Base-by-base conservation (phyloP, 1,140 invertebrate species). In the Colletes gigas region DNA sequence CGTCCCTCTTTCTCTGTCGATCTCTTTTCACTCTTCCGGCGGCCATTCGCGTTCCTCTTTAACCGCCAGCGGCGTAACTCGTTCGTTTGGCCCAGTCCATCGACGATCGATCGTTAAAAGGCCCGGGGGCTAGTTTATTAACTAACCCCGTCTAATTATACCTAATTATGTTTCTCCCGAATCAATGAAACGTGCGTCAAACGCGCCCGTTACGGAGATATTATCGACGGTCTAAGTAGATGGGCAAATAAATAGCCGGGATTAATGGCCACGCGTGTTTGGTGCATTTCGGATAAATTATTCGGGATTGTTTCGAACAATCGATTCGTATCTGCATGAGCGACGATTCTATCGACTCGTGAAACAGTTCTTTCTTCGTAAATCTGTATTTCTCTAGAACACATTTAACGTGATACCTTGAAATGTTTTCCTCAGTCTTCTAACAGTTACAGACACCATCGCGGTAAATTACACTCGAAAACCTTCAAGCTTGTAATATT, bases 31-130 rank as follows among this genome's bases (percentile, higher is more conserved):
- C 10, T 6, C 55, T 73, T 52, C 55, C 41, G n/a, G 14, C 59
- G 39, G 41, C 44, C 41, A 9, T 17, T 19, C 41, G 19, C 39
- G 71, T 30, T 15, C 10, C 62, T 60, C 12, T 73, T 41, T 8
- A 1, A 57, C 9, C 15, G 8, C 39, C 21, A 10, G 30, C 60
- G 14, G 0, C 21, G 12, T 9, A 39, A 52, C 66, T 72, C 59
- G 30, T 82, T 82, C 73, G 39, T 41, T 14, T 17, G 68, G 74
- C 78, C 65, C 55, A 71, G 8, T 78, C 52, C n/a, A 65, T 50
- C 47, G 62, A 73, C n/a, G 60, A 71, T 57, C 75, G 83, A 60
- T 78, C 44, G 74, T n/a, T 57, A 68, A 83, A 86, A 85, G 84
- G 69, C 44, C 60, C 47, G 50, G 15, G 12, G 19, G 76, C 52